Conservation (phyloP, 2,797 vertebrate species). For the Danio albolineatus region DNA sequence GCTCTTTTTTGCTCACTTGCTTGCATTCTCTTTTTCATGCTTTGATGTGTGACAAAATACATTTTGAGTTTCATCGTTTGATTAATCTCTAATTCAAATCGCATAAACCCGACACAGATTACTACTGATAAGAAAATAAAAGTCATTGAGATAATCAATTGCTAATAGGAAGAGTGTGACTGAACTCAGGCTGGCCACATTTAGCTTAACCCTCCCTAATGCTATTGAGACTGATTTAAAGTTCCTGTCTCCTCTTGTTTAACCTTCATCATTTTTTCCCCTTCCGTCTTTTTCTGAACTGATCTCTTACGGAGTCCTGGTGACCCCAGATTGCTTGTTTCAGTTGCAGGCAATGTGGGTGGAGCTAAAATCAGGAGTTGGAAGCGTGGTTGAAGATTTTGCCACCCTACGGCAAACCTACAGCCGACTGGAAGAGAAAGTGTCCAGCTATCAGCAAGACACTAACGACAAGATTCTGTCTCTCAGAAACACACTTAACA, state of each 20-base stretch:
- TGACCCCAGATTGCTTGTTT: constrained; percentile 26
- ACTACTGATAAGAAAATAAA: constrained; percentile 1
- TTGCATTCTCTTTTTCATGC: constrained; percentile 57
- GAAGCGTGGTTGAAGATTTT: constrained; percentile 86
- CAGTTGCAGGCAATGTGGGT: constrained; percentile 93
- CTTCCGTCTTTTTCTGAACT: background rate
- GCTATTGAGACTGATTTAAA: constrained; percentile 37
- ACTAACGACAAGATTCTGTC: constrained; percentile 92
- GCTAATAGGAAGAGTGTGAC: constrained; percentile 49
- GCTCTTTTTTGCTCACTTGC: background rate
- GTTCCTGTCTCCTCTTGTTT: background rate
- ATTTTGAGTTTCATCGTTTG: constrained; percentile 62
- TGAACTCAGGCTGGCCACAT: constrained; percentile 36
- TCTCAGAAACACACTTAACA: constrained; percentile 93
- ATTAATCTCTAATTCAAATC: constrained; percentile 62
- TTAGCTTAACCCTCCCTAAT: constrained; percentile 42
- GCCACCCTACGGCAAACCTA: constrained; percentile 87
- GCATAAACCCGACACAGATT: background rate
- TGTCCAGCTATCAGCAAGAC: constrained; percentile 87
- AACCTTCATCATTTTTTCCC: background rate
- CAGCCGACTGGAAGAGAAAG: constrained; percentile 87
- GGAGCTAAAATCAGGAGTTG: constrained; percentile 91
- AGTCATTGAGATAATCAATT: constrained; percentile 9
- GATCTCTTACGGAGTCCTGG: background rate
- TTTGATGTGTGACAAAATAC: constrained; percentile 36